Base-by-base conservation (phyloP, 2,113 vertebrate species). In the Syngnathoides biaculeatus region DNA sequence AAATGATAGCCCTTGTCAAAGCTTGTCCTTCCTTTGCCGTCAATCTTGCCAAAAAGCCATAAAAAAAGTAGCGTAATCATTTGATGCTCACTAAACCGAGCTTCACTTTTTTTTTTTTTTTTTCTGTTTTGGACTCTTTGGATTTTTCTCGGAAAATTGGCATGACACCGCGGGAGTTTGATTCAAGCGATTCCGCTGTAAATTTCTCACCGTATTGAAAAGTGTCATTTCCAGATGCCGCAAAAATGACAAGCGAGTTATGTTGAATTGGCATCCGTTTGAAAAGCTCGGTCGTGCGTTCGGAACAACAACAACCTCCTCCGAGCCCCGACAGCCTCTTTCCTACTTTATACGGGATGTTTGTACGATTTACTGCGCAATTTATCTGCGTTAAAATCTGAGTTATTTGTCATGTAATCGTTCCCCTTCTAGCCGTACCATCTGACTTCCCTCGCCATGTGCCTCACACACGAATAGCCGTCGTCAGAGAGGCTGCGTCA, bases 401-500 rank as follows among this genome's bases (percentile, higher is more conserved):
- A 17, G 39, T 40, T 62, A 42, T 80, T 79, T 76, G 75, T 80
- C 64, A 53, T 74, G 55, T 66, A 72, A 68, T 64, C 64, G 76
- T 74, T 81, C 72, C 69, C 15, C 43, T 69, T 4, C 30, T 65
- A 77, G 82, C 45, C 30, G 66, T 64, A 77, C 56, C 70, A 68
- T 71, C 65, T 81, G 65, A 55, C 68, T 77, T 78, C 71, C 76
- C 48, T 71, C 67, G 80, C 68, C 63, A 15, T 73, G 67, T 81
- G 86, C 84, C 78, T 81, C 71, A 77, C 75, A 86, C 80, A 67
- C 59, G 13, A 73, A 59, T 4, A 13, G 47, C 20, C 78, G 79
- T 72, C 77, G 77, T 84, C 35, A 17, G 52, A 73, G 20, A 64
- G 58, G 64, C 30, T 42, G 27, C 19, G 22, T 52, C 20, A 52